phyloP scores from a whole-genome alignment of 2,113 vertebrate genomes.

The Crotophaga sulcirostris region DNA sequence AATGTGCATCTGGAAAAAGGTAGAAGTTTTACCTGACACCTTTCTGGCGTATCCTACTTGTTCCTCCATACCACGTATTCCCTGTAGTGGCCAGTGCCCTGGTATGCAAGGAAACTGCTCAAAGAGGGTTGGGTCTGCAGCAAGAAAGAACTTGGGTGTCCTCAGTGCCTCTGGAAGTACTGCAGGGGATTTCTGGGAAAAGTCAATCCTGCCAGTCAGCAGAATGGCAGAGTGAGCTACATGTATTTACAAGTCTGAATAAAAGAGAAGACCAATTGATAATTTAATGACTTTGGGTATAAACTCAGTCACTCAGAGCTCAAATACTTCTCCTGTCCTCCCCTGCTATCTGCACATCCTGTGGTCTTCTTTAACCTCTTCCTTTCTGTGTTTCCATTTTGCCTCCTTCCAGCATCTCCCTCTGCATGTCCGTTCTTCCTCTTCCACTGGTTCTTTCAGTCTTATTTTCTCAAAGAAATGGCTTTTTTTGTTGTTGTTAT shows the following conservation, averaged over 20 bases:
- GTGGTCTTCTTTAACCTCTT: neutral
- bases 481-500: neutral
- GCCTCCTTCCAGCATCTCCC: neutral
- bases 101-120: neutral
- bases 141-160: neutral
- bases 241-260: neutral
- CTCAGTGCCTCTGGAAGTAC: neutral
- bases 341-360: neutral
- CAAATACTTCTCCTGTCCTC: neutral
- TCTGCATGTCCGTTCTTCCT: neutral
- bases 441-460: neutral
- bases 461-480: neutral
- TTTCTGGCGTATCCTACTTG: neutral
- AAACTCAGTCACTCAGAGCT: neutral
- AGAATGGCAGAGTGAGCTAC: neutral
- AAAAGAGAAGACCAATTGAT: neutral
- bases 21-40: neutral
- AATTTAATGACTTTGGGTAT: neutral
- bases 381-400: neutral
- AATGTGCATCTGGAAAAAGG: neutral
- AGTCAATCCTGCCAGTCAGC: neutral
- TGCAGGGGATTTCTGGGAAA: neutral
- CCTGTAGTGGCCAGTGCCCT: neutral
- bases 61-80: neutral
- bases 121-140: neutral